A percentile compares a stretch with the other conserved stretches of the same genome.
Evolutionary conservation across 2,113 vertebrate species (phyloP).

Genomic region (Zingel zingel): DNA sequence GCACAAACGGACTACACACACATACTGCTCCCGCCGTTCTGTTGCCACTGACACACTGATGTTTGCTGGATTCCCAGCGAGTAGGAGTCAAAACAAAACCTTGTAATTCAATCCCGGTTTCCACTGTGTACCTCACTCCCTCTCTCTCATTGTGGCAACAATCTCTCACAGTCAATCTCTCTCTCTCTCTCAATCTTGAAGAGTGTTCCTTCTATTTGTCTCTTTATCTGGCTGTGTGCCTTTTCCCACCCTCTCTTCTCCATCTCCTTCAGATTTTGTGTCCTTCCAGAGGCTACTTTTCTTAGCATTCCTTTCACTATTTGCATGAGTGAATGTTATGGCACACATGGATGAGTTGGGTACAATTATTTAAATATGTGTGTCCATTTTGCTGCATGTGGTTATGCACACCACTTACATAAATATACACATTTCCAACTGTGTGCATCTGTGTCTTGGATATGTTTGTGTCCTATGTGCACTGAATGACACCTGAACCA

Average conservation of each 20-base stretch:
- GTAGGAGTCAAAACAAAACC: constrained; percentile 54
- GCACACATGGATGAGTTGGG: neutral
- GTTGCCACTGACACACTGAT: constrained; percentile 45
- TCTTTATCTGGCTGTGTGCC: neutral
- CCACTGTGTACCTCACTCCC: constrained; percentile 36
- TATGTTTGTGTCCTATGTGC: constrained; percentile 4
- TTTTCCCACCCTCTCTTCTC: neutral
- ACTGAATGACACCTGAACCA: constrained; percentile 47
- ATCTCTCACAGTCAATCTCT: constrained; percentile 18
- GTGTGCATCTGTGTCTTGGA: neutral
- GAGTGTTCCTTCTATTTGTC: neutral
- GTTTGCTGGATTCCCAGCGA: constrained; percentile 37
- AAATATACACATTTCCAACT: neutral
- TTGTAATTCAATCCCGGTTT: constrained; percentile 69
- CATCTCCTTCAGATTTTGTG: neutral
- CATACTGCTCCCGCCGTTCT: constrained; percentile 3
- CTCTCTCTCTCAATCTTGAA: constrained; percentile 26
- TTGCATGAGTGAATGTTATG: neutral
- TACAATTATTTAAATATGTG: neutral
- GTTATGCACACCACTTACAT: neutral
- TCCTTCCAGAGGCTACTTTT: neutral
- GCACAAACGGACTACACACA: neutral
- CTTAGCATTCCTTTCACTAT: neutral
- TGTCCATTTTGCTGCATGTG: neutral
- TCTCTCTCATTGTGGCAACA: constrained; percentile 35